Base-by-base conservation (phyloP, 2,888 invertebrate genomes). In the Melolontha melolontha region DNA sequence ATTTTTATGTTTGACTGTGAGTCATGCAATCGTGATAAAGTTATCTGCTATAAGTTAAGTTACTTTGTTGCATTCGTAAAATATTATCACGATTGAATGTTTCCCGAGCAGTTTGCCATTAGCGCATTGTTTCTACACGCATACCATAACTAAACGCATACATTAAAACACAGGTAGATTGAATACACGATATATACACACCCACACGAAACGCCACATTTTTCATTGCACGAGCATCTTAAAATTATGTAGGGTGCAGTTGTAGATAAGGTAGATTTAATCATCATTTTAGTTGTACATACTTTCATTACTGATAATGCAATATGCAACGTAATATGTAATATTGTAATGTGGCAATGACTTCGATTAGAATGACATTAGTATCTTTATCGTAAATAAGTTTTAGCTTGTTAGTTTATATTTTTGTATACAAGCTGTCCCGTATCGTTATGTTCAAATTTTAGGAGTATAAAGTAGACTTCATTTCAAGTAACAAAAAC, bases 21-120 rank as follows among this genome's bases (percentile, higher is more conserved):
- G 47, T 59, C 34, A 47, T 47, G 59, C 59, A 59, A 47, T 47
- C 47, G 27, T 59, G 47, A 34, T 44, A 47, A 29, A n/a, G 16
- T 14, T 34, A 2, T 10, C 7, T 8, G 17, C 7, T 49, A n/a
- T 16, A 49, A 11, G 22, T 22, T 22, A 27, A 29, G 51, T 12
- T 22, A 22, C 2, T 22, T 22, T 22, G 1, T 52, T 52, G 12
- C n/a, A 29, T 52, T 12, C 1, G 6, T 52, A 27, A 34, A 29
- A 27, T 14, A 34, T 14, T 29, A 34, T 59, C 59, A 47, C 59
- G 59, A 59, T 47, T 59, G 59, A 14, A 44, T 29, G 16, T 59
- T 59, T 59, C 55, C 12, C 27, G 29, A 42, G 22, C n/a, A 42
- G 44, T 44, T 27, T 59, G 57, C 57, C 44, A 34, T 34, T 34